A percentile compares a stretch with the other conserved stretches of the same genome.
Conservation (phyloP, 2,888 invertebrate genomes). For the Pachycephus smyrnensis region DNA sequence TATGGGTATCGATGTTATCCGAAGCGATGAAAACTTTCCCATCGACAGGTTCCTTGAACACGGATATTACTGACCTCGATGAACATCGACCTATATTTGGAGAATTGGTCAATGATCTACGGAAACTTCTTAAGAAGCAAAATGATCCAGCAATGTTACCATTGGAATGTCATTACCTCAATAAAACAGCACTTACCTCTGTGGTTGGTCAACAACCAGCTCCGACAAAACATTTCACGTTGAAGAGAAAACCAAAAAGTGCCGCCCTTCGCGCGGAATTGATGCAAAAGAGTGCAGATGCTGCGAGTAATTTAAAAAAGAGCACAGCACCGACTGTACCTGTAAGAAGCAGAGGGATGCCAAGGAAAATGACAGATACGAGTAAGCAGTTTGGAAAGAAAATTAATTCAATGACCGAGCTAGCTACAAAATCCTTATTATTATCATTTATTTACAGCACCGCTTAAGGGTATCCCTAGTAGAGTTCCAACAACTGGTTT, state of each 20-base stretch:
- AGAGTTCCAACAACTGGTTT: conserved; percentile 79
- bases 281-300: conserved; percentile 91
- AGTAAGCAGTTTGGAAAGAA: conserved; percentile 71
- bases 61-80: conserved; percentile 88
- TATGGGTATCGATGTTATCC: conserved; percentile 97
- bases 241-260: conserved; percentile 95
- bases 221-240: conserved; percentile 90
- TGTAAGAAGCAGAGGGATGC: conserved; percentile 76
- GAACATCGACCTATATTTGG: conserved; percentile 91
- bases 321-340: conserved; percentile 88
- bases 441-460: conserved; percentile 72
- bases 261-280: conserved; percentile 90
- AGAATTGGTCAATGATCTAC: conserved; percentile 88
- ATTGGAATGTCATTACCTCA: conserved; percentile 95
- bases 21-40: conserved; percentile 96
- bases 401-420: not conserved
- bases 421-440: not conserved
- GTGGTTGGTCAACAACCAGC: conserved; percentile 87
- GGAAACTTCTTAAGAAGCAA: conserved; percentile 85
- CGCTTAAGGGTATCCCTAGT: conserved; percentile 91
- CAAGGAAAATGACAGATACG: conserved; percentile 96
- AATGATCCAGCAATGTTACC: conserved; percentile 90
- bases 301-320: conserved; percentile 89
- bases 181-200: conserved; percentile 90
- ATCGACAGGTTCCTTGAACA: conserved; percentile 88